Percentiles rank a stretch among this genome's conserved stretches.
These are phyloP conservation scores for Octopus bimaculoides DNA, from an alignment of 1,140 invertebrate genomes.

Conservation along the genomic window DNA sequence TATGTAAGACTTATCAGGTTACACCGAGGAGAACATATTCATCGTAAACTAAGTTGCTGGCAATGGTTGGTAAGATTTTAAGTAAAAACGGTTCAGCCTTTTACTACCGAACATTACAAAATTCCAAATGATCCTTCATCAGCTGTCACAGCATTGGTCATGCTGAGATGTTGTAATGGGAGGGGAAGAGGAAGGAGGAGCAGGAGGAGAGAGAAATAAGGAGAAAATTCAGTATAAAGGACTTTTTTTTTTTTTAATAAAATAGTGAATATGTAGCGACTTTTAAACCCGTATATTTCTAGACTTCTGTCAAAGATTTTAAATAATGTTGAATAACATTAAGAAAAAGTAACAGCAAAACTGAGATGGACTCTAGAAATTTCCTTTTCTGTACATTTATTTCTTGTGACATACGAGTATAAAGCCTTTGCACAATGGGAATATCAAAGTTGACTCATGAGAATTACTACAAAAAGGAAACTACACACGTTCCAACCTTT, in stretches of 20 bases:
- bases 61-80: not conserved
- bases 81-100: not conserved
- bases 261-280: not conserved
- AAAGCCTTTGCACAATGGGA: conserved; percentile 12
- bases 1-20: too few species aligned
- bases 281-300: conserved; percentile 11
- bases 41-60: not conserved
- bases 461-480: conserved; percentile 10
- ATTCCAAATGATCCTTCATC: not conserved
- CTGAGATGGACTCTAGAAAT: conserved; percentile 12
- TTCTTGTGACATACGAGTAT: conserved; percentile 15
- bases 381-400: conserved; percentile 15
- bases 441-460: conserved; percentile 10
- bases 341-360: conserved; percentile 13
- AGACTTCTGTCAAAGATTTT: not conserved
- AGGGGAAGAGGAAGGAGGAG: not conserved
- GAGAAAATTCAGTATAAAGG: conserved; percentile 7
- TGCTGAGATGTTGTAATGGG: not conserved
- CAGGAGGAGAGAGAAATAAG: not conserved
- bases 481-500: conserved; percentile 12
- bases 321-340: conserved; percentile 11
- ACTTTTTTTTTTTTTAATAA: conserved; percentile 8
- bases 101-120: not conserved
- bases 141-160: not conserved
- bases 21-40: too few species aligned